Conservation (phyloP, 2,888 invertebrate species). For the Mythimna impura region DNA sequence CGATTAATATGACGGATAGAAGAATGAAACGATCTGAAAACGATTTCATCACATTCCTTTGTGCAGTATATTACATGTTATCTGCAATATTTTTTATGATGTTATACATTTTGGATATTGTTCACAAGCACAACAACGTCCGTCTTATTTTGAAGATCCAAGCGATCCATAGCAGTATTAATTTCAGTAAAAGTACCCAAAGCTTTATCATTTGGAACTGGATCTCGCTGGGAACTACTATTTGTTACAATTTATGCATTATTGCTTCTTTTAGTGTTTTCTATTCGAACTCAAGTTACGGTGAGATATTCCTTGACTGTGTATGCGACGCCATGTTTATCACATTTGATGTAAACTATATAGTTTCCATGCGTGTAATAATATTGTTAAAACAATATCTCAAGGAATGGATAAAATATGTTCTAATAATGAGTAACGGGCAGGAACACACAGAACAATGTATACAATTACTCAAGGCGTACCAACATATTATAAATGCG, state of each 20-base stretch:
- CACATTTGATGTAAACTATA: constrained; percentile 28
- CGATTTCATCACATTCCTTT: neutral
- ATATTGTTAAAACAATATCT: constrained; percentile 40
- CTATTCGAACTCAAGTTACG: neutral
- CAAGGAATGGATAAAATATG: constrained; percentile 6
- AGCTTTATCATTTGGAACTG: constrained; percentile 41
- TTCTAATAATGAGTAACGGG: neutral
- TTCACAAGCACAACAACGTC: constrained; percentile 14
- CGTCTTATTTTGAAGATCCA: constrained; percentile 46
- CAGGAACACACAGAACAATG: neutral
- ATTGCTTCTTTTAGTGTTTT: neutral
- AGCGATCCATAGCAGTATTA: constrained; percentile 26
- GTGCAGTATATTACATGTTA: neutral
- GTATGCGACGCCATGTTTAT: constrained; percentile 1
- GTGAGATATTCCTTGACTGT: neutral
- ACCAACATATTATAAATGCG: constrained; percentile 36
- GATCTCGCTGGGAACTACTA: constrained; percentile 9
- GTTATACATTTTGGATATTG: constrained; percentile 17
- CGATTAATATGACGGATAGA: neutral
- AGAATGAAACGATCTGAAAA: neutral
- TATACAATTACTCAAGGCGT: constrained; percentile 10
- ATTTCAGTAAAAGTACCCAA: constrained; percentile 7
- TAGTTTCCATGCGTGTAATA: constrained; percentile 28
- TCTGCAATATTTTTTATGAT: neutral
- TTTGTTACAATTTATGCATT: neutral